Conservation (phyloP, 2,888 invertebrate species). For the Polietes domitor region DNA sequence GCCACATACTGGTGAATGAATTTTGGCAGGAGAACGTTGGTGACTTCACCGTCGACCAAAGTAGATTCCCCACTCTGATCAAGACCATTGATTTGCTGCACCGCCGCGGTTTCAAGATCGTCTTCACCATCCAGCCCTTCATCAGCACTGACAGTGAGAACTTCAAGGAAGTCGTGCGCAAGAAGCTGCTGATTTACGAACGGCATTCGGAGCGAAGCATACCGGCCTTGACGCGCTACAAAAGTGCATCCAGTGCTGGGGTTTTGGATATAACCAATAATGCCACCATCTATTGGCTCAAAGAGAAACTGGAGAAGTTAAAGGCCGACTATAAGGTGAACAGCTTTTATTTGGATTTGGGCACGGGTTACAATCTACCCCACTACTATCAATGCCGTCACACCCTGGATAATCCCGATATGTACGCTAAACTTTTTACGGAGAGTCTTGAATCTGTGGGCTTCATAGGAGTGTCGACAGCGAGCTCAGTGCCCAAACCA, state of each 20-base stretch:
- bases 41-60: constrained; percentile 90
- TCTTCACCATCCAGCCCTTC: constrained; percentile 94
- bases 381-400: constrained; percentile 91
- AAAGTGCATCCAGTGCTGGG: constrained; percentile 90
- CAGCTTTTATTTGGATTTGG: constrained; percentile 91
- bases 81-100: constrained; percentile 90
- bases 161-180: constrained; percentile 90
- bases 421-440: constrained; percentile 88
- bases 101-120: constrained; percentile 92
- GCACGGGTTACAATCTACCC: constrained; percentile 92
- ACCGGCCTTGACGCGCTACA: constrained; percentile 91
- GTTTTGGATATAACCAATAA: constrained; percentile 94
- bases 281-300: constrained; percentile 90
- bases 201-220: constrained; percentile 89
- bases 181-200: constrained; percentile 89
- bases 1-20: constrained; percentile 89
- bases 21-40: constrained; percentile 93
- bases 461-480: constrained; percentile 90
- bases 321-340: constrained; percentile 89
- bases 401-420: constrained; percentile 89
- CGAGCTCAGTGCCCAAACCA: constrained; percentile 89
- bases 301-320: constrained; percentile 87
- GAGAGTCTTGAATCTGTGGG: constrained; percentile 82
- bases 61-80: constrained; percentile 89
- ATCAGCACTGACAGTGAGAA: constrained; percentile 92